A percentile compares a stretch with the other conserved stretches of the same genome.
phyloP scores from a whole-genome alignment of 2,797 vertebrate genomes.

The Acanthurus leucopareius region DNA sequence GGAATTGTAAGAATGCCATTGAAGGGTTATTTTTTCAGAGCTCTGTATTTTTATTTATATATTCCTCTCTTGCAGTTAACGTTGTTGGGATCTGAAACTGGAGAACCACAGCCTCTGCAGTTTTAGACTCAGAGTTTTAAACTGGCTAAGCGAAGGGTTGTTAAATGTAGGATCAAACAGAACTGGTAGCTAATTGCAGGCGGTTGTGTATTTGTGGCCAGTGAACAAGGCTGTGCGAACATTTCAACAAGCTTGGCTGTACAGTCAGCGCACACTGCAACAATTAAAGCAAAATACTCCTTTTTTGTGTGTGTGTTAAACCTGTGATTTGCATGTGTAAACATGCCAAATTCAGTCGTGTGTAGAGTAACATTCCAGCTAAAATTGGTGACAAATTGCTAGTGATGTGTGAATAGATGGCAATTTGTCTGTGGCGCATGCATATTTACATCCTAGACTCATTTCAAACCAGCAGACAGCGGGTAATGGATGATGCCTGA shows the following conservation, averaged over 20 bases:
- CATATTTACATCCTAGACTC: constrained; percentile 9
- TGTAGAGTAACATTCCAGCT: constrained; percentile 1
- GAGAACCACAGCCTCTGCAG: constrained; percentile 15
- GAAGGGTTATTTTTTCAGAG: not conserved
- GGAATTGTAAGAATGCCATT: not conserved
- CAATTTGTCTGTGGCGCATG: not conserved
- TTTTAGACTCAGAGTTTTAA: not conserved
- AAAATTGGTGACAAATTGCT: not conserved
- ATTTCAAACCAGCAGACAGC: not conserved
- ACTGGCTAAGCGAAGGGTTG: not conserved
- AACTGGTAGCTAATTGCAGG: constrained; percentile 9
- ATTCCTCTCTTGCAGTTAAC: not conserved
- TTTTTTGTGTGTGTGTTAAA: constrained; percentile 29
- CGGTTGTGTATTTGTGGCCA: constrained; percentile 34
- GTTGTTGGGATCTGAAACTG: not conserved
- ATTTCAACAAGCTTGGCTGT: constrained; percentile 33
- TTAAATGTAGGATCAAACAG: constrained; percentile 15
- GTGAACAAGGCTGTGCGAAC: constrained; percentile 20
- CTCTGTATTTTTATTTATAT: too few relatives aligned
- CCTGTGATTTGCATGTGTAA: constrained; percentile 15
- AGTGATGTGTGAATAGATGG: constrained; percentile 13
- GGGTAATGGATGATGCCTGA: not conserved
- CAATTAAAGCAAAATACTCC: constrained; percentile 7
- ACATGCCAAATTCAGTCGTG: constrained; percentile 6
- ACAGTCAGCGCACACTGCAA: constrained; percentile 16